Percentiles rank a stretch among this genome's conserved stretches.
Conservation (phyloP, 2,888 invertebrate genomes). For the Pristionchus arcanus region DNA sequence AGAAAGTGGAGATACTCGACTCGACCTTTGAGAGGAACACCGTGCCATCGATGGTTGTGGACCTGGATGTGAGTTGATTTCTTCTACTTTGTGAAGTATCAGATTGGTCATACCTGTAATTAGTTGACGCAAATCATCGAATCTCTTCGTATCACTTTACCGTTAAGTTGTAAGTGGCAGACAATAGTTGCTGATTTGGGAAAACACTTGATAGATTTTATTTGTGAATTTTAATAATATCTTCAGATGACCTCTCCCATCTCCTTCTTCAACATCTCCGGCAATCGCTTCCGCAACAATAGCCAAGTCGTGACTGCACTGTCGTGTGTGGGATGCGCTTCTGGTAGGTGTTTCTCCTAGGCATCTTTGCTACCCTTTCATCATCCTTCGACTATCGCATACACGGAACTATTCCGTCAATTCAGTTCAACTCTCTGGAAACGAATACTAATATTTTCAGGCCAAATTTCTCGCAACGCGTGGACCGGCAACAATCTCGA, state of each 20-base stretch:
- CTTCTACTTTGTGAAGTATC: too few species aligned
- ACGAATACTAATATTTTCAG: not conserved
- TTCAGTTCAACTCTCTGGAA: too few species aligned
- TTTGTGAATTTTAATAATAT: not conserved
- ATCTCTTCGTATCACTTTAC: too few species aligned
- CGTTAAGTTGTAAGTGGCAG: too few species aligned
- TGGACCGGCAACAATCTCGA: slow-evolving; percentile 30
- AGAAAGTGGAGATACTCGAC: slow-evolving; percentile 52
- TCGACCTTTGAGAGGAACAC: slow-evolving; percentile 52
- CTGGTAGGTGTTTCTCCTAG: not conserved
- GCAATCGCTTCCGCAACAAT: slow-evolving; percentile 47
- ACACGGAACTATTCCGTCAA: too few species aligned
- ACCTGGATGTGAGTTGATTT: slow-evolving; percentile 8
- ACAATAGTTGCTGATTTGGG: too few species aligned
- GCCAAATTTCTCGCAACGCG: slow-evolving; percentile 16
- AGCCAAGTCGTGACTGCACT: slow-evolving; percentile 10
- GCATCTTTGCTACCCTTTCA: too few species aligned
- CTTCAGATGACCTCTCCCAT: slow-evolving; percentile 23
- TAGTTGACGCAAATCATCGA: too few species aligned
- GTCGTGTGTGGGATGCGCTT: slow-evolving; percentile 30
- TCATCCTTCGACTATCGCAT: too few species aligned
- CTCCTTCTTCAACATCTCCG: slow-evolving; percentile 50
- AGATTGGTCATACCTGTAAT: too few species aligned
- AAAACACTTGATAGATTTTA: too few species aligned
- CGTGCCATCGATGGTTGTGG: slow-evolving; percentile 28